phyloP scores from a whole-genome alignment of 2,113 vertebrate species.

The Bettongia penicillata region DNA sequence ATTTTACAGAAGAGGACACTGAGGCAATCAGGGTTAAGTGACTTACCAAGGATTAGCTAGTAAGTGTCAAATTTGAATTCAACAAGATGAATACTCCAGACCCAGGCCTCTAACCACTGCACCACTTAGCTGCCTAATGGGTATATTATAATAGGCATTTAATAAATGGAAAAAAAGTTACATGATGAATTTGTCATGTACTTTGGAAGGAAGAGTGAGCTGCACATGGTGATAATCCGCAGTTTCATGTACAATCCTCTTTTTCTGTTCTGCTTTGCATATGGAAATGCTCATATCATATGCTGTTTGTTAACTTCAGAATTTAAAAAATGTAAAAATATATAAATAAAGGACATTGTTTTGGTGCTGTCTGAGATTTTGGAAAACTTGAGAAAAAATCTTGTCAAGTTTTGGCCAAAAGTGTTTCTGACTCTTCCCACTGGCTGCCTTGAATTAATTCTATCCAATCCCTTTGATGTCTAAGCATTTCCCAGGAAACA shows the following conservation, averaged over 20 bases:
- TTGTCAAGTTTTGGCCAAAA: background rate
- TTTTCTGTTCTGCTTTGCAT: background rate
- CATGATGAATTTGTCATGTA: background rate
- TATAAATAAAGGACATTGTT: background rate
- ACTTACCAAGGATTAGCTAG: background rate
- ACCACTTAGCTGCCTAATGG: background rate
- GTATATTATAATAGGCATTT: background rate
- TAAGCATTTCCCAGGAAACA: background rate
- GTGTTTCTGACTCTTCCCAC: background rate
- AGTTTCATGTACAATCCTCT: background rate
- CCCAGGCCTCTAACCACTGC: background rate
- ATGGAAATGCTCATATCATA: background rate
- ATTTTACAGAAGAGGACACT: background rate
- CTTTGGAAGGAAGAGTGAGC: background rate
- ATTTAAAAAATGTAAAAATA: background rate
- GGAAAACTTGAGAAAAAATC: background rate
- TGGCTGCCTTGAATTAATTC: background rate
- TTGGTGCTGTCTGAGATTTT: background rate
- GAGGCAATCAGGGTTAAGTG: background rate
- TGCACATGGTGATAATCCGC: background rate
- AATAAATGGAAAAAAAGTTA: background rate
- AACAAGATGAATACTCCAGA: background rate
- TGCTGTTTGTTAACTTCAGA: background rate
- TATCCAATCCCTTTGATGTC: background rate
- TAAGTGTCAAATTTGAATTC: background rate